phyloP scores from a whole-genome alignment of 2,888 invertebrate genomes.

The Dexiosoma caninum region DNA sequence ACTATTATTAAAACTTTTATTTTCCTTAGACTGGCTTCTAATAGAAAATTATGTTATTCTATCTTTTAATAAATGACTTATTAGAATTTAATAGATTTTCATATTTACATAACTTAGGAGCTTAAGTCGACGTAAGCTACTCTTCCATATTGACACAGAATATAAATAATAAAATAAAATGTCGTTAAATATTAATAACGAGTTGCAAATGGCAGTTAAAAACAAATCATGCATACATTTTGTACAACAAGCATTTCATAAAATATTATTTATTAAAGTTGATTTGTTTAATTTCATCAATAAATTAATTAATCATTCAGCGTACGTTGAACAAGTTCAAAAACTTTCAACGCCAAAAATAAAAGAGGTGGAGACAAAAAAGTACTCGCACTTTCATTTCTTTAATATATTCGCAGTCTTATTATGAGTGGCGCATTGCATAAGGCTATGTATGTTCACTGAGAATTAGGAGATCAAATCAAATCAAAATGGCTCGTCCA shows the following conservation, averaged over 20 bases:
- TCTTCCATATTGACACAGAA: too few species aligned
- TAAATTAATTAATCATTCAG: conserved; percentile 39
- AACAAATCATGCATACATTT: conserved; percentile 23
- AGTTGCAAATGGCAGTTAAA: conserved; percentile 51
- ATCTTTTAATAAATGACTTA: too few species aligned
- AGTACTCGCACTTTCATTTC: conserved; percentile 54
- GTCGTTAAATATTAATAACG: conserved; percentile 29
- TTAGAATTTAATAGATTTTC: too few species aligned
- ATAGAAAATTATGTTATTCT: too few species aligned
- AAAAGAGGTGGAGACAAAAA: not conserved
- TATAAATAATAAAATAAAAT: conserved; percentile 8
- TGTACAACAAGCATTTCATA: conserved; percentile 5
- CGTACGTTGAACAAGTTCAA: conserved; percentile 24
- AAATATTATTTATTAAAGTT: not conserved
- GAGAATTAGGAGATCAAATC: too few species aligned
- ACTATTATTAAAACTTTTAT: too few species aligned
- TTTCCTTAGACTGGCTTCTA: too few species aligned
- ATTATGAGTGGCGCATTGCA: too few species aligned
- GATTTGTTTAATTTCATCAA: not conserved
- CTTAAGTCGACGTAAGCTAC: too few species aligned
- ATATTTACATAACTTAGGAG: too few species aligned
- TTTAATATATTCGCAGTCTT: not conserved
- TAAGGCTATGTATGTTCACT: too few species aligned
- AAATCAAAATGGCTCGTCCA: too few species aligned
- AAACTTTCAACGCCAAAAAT: conserved; percentile 54